Base-by-base conservation (phyloP, 2,888 invertebrate species). In the Pinctada fucata region DNA sequence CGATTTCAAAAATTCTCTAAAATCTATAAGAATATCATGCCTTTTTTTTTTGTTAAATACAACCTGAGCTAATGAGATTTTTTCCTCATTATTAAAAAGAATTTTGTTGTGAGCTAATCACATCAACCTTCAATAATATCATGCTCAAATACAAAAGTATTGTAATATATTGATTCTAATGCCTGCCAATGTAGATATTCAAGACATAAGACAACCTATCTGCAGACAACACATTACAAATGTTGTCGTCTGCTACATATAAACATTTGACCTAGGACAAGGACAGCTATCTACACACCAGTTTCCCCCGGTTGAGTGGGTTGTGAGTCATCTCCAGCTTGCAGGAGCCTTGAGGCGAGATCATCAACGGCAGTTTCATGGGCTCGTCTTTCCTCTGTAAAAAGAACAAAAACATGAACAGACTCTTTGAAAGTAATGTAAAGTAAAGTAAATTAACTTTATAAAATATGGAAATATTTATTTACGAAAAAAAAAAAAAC, bases 331-430 rank as follows among this genome's bases (percentile, higher is more conserved):
- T 82, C 83, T 48, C 80, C 82, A 16, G 83, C 82, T 51, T 82
- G 82, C 4, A 83, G 83, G 8, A 89, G 85, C 47, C 86, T 79
- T 3, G 85, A 85, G 47, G 89, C 88, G 48, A 87, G 85, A 79
- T 88, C 85, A 47, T 82, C 84, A 45, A 86, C 83, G 45, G 85
- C 82, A 2, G 81, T 76, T 58, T 81, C 82, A 49, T 81, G 84
- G n/a, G 76, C 67, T 48, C 76, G 77, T 16, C 71, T 74, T 72
- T 83, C 84, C 75, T 87, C 87, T 87, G 84, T 76, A 86, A 86
- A 66, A 67, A 4, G 47, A 51, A 50, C 48, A 52, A 51, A 76
- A n/a, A 67, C 10, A 50, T 3, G 13, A 31, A 8, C n/a, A 45
- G 63, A 58, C 5, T 51, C 13, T 50, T n/a, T 2, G n/a, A 49